A percentile compares a stretch with the other conserved stretches of the same genome.
phyloP scores from a whole-genome alignment of 2,888 invertebrate species.

The Uropetala carovei region DNA sequence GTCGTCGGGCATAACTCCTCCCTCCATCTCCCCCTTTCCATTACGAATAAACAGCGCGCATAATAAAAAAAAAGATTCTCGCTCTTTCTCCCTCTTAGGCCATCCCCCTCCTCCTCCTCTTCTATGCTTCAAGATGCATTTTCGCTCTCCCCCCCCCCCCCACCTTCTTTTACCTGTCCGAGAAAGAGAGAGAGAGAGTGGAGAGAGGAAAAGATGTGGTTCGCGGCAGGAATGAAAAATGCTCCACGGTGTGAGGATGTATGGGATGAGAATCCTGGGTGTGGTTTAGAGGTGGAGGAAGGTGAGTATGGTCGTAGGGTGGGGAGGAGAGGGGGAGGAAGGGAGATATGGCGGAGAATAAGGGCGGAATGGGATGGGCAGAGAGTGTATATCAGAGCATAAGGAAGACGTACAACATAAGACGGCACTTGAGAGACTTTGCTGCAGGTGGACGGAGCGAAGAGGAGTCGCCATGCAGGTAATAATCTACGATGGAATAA shows the following conservation, averaged over 20 bases:
- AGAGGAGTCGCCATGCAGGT: constrained; percentile 30
- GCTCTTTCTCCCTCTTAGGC: background rate
- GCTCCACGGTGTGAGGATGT: background rate
- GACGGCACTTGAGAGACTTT: constrained; percentile 50
- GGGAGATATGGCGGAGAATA: background rate
- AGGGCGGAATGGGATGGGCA: background rate
- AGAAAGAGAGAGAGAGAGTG: background rate
- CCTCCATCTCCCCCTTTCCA: too few relatives aligned
- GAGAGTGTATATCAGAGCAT: constrained; percentile 46
- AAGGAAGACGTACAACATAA: constrained; percentile 56
- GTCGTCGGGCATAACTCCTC: too few relatives aligned
- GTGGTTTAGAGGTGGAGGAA: background rate
- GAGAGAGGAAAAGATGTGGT: background rate
- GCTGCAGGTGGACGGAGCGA: constrained; percentile 1
- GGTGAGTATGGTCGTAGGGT: background rate
- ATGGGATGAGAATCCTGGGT: background rate
- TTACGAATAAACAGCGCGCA: background rate
- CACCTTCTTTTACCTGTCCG: background rate
- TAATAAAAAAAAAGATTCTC: background rate
- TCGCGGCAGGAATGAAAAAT: background rate
- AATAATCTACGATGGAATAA: constrained; percentile 62
- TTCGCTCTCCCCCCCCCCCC: too few relatives aligned
- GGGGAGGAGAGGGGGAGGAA: background rate
- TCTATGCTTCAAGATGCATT: background rate
- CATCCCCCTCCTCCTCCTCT: background rate